Evolutionary conservation across 2,797 vertebrate species (phyloP).

Genomic region (Enoplosus armatus): DNA sequence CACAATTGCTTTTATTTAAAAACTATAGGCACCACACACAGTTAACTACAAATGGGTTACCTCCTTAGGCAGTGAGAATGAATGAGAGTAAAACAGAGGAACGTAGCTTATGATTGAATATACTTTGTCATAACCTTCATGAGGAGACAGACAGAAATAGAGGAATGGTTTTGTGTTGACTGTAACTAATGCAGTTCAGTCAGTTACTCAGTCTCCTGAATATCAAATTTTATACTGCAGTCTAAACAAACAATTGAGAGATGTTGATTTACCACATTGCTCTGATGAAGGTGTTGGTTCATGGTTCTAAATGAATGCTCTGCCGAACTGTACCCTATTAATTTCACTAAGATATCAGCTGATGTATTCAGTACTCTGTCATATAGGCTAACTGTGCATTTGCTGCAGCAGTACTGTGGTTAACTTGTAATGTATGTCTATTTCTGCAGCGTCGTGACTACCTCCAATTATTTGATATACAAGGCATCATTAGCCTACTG

Average conservation of each 20-base stretch:
- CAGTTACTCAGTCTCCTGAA: background rate
- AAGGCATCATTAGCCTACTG: slow-evolving; percentile 4
- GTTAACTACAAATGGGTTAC: slow-evolving; percentile 7
- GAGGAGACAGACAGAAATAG: background rate
- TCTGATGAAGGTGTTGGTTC: slow-evolving; percentile 3
- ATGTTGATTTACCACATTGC: slow-evolving; percentile 1
- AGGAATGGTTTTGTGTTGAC: background rate
- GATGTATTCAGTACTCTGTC: background rate
- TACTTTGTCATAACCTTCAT: background rate
- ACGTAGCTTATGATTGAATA: background rate
- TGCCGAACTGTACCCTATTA: background rate
- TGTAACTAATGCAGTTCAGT: background rate
- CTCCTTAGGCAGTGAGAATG: background rate
- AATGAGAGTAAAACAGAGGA: background rate
- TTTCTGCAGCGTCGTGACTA: background rate
- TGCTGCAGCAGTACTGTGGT: background rate
- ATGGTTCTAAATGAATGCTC: background rate
- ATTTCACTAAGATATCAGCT: background rate
- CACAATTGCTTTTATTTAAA: slow-evolving; percentile 13
- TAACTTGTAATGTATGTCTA: background rate
- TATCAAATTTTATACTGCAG: slow-evolving; percentile 6
- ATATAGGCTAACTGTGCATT: background rate
- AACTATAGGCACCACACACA: slow-evolving; percentile 8
- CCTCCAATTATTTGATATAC: background rate
- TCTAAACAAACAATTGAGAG: slow-evolving; percentile 20